Base-by-base conservation (phyloP, 2,113 vertebrate species). In the Chaetodon auriga region DNA sequence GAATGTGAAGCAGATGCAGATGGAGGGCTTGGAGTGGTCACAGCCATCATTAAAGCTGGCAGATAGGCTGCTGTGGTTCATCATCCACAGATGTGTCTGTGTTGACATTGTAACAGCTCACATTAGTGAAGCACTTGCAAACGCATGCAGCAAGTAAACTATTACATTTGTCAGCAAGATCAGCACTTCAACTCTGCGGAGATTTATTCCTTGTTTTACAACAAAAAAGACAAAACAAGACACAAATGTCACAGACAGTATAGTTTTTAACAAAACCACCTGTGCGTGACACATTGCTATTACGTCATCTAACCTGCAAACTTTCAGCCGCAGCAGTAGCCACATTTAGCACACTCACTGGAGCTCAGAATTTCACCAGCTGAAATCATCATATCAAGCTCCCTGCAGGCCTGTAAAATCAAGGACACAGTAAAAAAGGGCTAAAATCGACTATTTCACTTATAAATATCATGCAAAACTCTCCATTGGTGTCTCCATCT, bases 1-100 rank as follows among this genome's bases (percentile, higher is more conserved):
- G 23, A 82, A 81, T 65, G 43, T 8, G 53, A 86, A 73, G 57
- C 78, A 90, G 78, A 80, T 68, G 69, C 53, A 71, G n/a, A 78
- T 23, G 19, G 23, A 73, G 68, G 46, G 30, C 53, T 38, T 36
- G 48, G 58, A 16, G 35, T 66, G 76, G 21, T 64, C 58, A 61
- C 48, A 64, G 41, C 45, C 5, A 14, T 79, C 35, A 30, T 81
- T 19, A 38, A 43, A 76, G 53, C 53, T 35, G 12, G 43, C 84
- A 71, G 73, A 54, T 16, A 43, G 30, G 19, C 30, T 23, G 16
- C 72, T 84, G 75, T 48, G 53, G 49, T 76, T 83, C 58, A 68
- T 83, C 43, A 65, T 35, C 16, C 23, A 30, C 62, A 83, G 41
- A 68, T 61, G 78, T 78, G 21, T 69, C 57, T 16, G 9, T 78